A percentile compares a stretch with the other conserved stretches of the same genome.
phyloP scores from a whole-genome alignment of 1,140 invertebrate species.

The Atta texana region DNA sequence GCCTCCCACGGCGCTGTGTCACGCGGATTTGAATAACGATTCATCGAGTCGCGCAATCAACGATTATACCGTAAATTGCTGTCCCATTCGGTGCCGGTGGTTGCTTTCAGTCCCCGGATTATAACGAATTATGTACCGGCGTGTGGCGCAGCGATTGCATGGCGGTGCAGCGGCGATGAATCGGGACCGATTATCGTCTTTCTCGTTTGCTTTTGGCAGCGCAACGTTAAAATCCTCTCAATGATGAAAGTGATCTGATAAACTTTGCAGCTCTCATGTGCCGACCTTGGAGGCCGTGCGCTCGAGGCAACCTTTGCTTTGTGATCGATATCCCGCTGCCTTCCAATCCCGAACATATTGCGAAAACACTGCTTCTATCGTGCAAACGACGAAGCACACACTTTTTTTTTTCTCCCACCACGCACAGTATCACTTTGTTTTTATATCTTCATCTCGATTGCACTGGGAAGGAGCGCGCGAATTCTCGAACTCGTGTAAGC shows the following conservation, averaged over 20 bases:
- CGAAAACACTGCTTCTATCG: neutral
- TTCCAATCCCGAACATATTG: constrained; percentile 6
- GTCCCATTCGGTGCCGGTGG: constrained; percentile 52
- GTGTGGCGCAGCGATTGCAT: neutral
- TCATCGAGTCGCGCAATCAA: constrained; percentile 70
- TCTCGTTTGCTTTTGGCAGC: constrained; percentile 6
- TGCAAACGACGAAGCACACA: neutral
- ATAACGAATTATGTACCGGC: constrained; percentile 48
- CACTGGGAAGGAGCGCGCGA: neutral
- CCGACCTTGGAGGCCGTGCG: constrained; percentile 65
- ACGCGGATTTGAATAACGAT: constrained; percentile 71
- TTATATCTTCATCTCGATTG: neutral
- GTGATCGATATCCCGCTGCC: constrained; percentile 7
- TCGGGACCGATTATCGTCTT: constrained; percentile 49
- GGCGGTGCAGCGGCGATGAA: neutral
- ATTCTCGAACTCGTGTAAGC: neutral
- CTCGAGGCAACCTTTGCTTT: constrained; percentile 55
- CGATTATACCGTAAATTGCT: constrained; percentile 71
- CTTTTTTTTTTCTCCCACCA: neutral
- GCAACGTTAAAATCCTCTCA: constrained; percentile 46
- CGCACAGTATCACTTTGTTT: no score
- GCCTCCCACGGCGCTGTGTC: constrained; percentile 51
- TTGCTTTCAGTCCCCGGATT: constrained; percentile 44
- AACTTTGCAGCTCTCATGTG: constrained; percentile 40
- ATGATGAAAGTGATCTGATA: constrained; percentile 72